phyloP scores from a whole-genome alignment of 2,888 invertebrate species.

The Sarcophaga variegata region DNA sequence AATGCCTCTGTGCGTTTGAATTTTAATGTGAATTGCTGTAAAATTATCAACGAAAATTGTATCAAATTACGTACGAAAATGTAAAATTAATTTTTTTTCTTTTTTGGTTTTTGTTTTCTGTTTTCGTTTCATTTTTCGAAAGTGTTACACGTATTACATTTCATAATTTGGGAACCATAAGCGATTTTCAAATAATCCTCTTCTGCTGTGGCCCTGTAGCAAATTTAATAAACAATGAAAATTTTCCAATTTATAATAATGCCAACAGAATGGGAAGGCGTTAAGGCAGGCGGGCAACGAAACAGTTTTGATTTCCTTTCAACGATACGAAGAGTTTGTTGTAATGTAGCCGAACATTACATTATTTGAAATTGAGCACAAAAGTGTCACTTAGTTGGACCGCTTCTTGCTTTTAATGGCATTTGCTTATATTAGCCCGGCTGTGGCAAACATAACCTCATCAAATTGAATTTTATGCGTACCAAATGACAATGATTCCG shows the following conservation, averaged over 20 bases:
- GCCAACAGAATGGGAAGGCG: constrained; percentile 20
- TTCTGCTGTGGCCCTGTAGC: neutral
- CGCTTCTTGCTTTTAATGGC: neutral
- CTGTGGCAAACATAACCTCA: constrained; percentile 56
- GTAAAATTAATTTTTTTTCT: constrained; percentile 30
- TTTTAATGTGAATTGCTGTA: constrained; percentile 58
- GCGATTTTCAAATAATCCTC: constrained; percentile 35
- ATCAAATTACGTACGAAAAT: constrained; percentile 61
- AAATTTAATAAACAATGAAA: neutral
- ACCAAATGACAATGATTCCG: constrained; percentile 61
- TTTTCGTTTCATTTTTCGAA: neutral
- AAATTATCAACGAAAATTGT: constrained; percentile 59
- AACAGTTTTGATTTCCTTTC: constrained; percentile 45
- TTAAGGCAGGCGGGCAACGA: neutral
- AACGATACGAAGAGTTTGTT: constrained; percentile 39
- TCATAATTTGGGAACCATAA: constrained; percentile 41
- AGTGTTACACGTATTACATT: constrained; percentile 58
- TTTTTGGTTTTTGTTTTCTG: neutral
- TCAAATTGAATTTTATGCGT: constrained; percentile 63
- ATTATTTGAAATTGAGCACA: constrained; percentile 35
- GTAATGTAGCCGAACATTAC: neutral
- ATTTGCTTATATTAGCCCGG: constrained; percentile 1
- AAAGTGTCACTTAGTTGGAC: constrained; percentile 48
- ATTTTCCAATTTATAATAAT: constrained; percentile 31
- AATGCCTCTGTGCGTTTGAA: constrained; percentile 11